phyloP scores from a whole-genome alignment of 1,140 invertebrate species.

The Diorhabda elongata region DNA sequence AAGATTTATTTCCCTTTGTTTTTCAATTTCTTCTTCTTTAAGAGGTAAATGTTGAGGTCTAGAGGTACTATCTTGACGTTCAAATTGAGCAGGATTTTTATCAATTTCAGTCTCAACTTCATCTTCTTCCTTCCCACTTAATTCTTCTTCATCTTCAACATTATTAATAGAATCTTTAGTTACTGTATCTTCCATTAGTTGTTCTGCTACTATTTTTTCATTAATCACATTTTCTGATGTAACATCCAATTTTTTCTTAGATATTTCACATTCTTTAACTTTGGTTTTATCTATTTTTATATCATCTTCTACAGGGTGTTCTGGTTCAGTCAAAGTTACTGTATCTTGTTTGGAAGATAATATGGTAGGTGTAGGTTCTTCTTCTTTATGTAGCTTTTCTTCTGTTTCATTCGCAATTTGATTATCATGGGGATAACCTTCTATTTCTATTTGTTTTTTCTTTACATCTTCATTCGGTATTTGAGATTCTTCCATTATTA shows the following conservation, averaged over 20 bases:
- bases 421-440: background rate
- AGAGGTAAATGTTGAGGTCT: conserved; percentile 32
- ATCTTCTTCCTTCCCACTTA: background rate
- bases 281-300: background rate
- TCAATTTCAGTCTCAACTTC: background rate
- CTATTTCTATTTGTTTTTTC: background rate
- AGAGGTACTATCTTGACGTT: conserved; percentile 9
- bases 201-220: background rate
- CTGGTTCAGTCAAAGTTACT: background rate
- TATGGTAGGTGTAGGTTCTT: background rate
- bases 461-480: background rate
- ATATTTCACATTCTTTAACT: background rate
- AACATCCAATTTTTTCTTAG: background rate
- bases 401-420: background rate
- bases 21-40: conserved; percentile 22
- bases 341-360: no score
- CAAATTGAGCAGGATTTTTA: background rate
- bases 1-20: conserved; percentile 30
- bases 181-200: background rate
- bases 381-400: background rate
- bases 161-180: background rate
- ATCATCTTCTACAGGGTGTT: background rate
- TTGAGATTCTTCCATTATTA: conserved; percentile 17
- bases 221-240: background rate
- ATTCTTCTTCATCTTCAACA: background rate